Evolutionary conservation across 2,113 vertebrate species (phyloP), one percentile per base, ranked within the genome.

Genomic region (Crocuta crocuta): DNA sequence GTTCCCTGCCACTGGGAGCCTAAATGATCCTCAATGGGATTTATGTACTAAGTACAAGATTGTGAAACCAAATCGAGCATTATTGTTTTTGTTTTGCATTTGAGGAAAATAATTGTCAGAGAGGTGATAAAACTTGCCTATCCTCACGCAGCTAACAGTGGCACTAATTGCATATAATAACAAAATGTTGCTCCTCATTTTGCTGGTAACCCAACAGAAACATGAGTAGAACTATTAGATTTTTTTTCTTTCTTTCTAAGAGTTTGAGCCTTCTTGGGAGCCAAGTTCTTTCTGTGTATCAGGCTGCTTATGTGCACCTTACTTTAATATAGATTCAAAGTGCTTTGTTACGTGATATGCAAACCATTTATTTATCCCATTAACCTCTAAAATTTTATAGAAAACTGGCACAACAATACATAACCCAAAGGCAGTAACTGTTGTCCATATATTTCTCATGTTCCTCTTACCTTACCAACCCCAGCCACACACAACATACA

Each of bases 321-420:
- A 48, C 55, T 85, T 93, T 94, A 97, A 97, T 92, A 89, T 70
- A 98, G 98, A 98, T 97, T 95, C 89, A 93, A 97, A 98, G 94
- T 74, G 78, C 31, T 96, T 95, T 95, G 96, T 94, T 76, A 87
- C 93, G 23, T 82, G 58, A 92, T 66, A 95, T 98, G 97, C 87
- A 94, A 81, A 91, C 86, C 83, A 98, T 87, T 94, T 97, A 96
- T 95, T 98, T 98, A 98, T 95, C 80, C 90, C 97, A 98, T 98
- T 98, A 98, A 97, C 97, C 96, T 96, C 95, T 86, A 23, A 96
- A 98, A 97, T 98, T 97, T 73, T 95, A 90, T 98, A 98, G 96
- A 85, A 97, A 97, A 89, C 58, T 97, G 93, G 95, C 93, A 95
- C 97, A 97, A 95, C 89, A 98, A 98, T 98, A 97, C 76, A 96